phyloP scores from a whole-genome alignment of 2,113 vertebrate species.

The Pteronura brasiliensis region DNA sequence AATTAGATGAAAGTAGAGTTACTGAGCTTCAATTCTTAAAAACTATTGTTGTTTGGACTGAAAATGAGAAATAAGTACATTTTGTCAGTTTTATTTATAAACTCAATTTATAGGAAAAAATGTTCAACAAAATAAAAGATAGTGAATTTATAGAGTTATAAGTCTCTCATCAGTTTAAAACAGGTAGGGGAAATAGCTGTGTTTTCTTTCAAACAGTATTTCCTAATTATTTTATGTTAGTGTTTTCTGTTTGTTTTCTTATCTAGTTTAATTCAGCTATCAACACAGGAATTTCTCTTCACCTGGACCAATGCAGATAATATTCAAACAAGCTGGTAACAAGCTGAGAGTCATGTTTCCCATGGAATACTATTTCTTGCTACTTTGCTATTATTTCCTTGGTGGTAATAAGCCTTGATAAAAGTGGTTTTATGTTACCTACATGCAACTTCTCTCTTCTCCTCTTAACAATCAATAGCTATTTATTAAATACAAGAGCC shows the following conservation, averaged over 20 bases:
- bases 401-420: background rate
- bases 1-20: background rate
- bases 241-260: conserved; percentile 55
- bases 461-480: background rate
- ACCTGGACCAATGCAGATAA: conserved; percentile 43
- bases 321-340: conserved; percentile 2
- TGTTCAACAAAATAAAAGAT: conserved; percentile 36
- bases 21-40: background rate
- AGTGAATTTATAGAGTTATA: conserved; percentile 6
- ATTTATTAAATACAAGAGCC: background rate
- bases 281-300: conserved; percentile 61
- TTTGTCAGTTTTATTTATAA: conserved; percentile 39
- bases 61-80: conserved; percentile 2
- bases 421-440: background rate
- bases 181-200: conserved; percentile 48
- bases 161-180: conserved; percentile 52
- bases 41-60: background rate
- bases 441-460: background rate
- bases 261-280: conserved; percentile 31
- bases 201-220: conserved; percentile 52
- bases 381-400: conserved; percentile 32
- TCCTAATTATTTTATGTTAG: conserved; percentile 50
- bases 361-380: conserved; percentile 12
- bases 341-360: background rate
- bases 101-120: background rate